phyloP scores from a whole-genome alignment of 2,888 invertebrate species.

The Sinopyrophorus schimmeli region DNA sequence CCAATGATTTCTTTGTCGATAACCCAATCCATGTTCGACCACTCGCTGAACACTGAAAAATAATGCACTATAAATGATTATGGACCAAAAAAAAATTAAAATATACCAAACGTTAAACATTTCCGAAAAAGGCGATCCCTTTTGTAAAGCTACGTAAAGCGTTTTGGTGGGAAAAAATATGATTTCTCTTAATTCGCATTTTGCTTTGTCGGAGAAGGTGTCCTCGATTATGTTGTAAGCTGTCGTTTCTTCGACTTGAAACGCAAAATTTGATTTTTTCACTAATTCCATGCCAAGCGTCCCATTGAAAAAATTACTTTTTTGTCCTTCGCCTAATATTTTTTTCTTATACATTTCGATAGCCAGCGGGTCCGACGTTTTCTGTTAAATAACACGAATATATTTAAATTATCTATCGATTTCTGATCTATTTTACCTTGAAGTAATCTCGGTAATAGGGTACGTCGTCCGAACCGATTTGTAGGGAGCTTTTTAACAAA shows the following conservation, averaged over 20 bases:
- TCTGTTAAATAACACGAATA: conserved; percentile 54
- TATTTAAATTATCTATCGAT: conserved; percentile 1
- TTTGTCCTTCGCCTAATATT: conserved; percentile 50
- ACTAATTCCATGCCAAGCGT: conserved; percentile 65
- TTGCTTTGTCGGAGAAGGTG: conserved; percentile 66
- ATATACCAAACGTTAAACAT: conserved; percentile 49
- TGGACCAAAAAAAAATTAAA: no score
- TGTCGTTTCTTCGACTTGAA: conserved; percentile 67
- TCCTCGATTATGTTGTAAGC: conserved; percentile 69
- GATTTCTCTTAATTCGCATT: conserved; percentile 69
- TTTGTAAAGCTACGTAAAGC: conserved; percentile 44
- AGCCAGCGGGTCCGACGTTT: conserved; percentile 65
- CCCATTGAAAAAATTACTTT: conserved; percentile 57
- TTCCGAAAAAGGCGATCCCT: conserved; percentile 48
- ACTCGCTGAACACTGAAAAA: conserved; percentile 44
- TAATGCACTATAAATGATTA: no score
- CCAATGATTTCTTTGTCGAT: conserved; percentile 44
- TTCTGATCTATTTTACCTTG: conserved; percentile 32
- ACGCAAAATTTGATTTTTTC: conserved; percentile 68
- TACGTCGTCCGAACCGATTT: conserved; percentile 66
- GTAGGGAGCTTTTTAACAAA: conserved; percentile 61
- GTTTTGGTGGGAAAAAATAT: conserved; percentile 48
- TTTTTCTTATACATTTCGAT: conserved; percentile 63
- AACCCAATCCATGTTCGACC: conserved; percentile 44
- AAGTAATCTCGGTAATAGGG: conserved; percentile 67